phyloP scores from a whole-genome alignment of 2,797 vertebrate genomes.

The Threskiornis aethiopicus region DNA sequence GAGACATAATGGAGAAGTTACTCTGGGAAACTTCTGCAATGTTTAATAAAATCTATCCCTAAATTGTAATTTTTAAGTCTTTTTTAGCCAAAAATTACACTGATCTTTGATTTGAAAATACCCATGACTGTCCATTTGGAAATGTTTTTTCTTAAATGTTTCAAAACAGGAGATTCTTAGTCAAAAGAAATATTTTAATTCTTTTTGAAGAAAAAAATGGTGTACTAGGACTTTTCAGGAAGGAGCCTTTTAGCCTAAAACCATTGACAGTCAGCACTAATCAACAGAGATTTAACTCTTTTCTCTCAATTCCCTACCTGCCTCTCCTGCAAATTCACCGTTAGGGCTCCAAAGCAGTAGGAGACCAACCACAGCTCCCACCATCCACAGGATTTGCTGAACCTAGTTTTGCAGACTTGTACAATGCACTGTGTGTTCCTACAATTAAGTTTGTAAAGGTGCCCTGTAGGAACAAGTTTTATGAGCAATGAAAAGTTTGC shows the following conservation, averaged over 20 bases:
- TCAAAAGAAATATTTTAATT: neutral
- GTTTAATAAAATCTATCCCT: neutral
- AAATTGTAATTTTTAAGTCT: neutral
- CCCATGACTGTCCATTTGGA: neutral
- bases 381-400: neutral
- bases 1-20: neutral
- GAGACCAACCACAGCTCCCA: neutral
- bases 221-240: neutral
- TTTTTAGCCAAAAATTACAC: neutral
- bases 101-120: neutral
- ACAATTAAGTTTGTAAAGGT: neutral
- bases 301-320: neutral
- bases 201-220: neutral
- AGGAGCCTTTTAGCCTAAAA: neutral
- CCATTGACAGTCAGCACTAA: neutral
- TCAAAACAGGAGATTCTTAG: neutral
- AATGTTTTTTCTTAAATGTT: neutral
- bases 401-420: neutral
- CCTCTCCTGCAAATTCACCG: neutral
- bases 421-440: neutral
- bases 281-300: neutral
- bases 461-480: neutral
- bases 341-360: neutral
- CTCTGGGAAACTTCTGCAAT: neutral
- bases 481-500: neutral